Evolutionary conservation across 2,113 vertebrate species (phyloP).

Genomic region (Hydropotes inermis): DNA sequence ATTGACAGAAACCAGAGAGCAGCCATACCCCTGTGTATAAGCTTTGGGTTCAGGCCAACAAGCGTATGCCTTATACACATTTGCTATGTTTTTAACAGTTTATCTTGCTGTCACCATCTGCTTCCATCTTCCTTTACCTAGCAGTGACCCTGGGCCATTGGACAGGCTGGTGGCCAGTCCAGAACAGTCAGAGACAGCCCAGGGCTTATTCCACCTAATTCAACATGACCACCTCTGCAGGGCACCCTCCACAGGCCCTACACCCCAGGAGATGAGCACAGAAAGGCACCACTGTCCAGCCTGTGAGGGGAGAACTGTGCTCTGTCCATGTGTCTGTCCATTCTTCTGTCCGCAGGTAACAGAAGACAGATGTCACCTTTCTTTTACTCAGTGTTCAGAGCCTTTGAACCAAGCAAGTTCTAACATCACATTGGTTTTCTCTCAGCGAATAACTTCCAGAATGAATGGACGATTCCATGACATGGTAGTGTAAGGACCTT

Average conservation of each 20-base stretch:
- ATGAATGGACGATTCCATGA: too few species aligned
- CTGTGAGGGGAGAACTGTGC: not conserved
- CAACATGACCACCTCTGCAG: not conserved
- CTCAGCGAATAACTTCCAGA: not conserved
- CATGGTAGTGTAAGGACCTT: not conserved
- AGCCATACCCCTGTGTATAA: not conserved
- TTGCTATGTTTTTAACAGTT: not conserved
- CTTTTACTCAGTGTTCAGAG: not conserved
- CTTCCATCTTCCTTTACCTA: not conserved
- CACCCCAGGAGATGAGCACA: not conserved
- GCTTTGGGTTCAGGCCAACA: not conserved
- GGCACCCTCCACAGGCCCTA: not conserved
- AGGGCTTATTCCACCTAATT: not conserved
- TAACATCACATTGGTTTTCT: not conserved
- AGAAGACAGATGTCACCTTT: not conserved
- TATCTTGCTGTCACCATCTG: not conserved
- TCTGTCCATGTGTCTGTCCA: not conserved
- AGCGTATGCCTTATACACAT: not conserved
- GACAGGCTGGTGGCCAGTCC: too few species aligned
- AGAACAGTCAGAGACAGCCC: not conserved
- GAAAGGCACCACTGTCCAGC: not conserved
- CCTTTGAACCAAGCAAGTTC: not conserved
- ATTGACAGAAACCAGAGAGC: not conserved
- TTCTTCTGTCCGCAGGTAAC: not conserved
- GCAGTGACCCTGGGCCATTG: not conserved